These are phyloP conservation scores for Lysandra bellargus DNA, from an alignment of 2,888 invertebrate genomes.

Conservation along the genomic window DNA sequence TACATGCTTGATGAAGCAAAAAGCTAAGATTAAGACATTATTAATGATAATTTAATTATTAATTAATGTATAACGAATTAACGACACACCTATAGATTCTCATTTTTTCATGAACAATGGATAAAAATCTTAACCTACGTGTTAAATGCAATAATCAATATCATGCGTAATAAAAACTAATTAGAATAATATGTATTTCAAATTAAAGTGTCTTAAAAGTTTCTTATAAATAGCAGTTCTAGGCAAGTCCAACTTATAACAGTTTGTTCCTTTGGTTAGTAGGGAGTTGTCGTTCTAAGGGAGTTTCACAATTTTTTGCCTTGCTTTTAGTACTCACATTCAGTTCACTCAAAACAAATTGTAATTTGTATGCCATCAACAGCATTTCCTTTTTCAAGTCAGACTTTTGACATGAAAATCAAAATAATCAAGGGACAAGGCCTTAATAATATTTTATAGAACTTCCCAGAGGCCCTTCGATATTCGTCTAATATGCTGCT, in stretches of 20 bases:
- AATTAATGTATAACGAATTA: not conserved
- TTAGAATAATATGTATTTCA: not conserved
- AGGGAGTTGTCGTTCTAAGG: not conserved
- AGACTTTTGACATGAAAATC: not conserved
- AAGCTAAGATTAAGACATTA: not conserved
- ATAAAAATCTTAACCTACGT: not conserved
- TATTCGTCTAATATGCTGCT: too few relatives aligned
- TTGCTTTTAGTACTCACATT: too few relatives aligned
- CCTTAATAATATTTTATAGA: too few relatives aligned
- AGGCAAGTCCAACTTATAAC: not conserved
- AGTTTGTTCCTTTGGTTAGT: not conserved
- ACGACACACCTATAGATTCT: not conserved
- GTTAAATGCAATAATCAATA: not conserved
- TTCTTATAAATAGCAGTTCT: not conserved
- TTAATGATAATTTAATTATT: too few relatives aligned
- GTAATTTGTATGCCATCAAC: not conserved
- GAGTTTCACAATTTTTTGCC: too few relatives aligned
- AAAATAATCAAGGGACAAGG: too few relatives aligned
- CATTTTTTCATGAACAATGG: not conserved
- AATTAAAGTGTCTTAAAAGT: not conserved
- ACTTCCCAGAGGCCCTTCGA: too few relatives aligned
- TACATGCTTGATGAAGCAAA: not conserved
- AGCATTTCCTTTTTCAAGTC: not conserved
- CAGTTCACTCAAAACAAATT: not conserved
- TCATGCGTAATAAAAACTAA: not conserved